Conservation (phyloP, 2,113 vertebrate species). For the Microtus pennsylvanicus region DNA sequence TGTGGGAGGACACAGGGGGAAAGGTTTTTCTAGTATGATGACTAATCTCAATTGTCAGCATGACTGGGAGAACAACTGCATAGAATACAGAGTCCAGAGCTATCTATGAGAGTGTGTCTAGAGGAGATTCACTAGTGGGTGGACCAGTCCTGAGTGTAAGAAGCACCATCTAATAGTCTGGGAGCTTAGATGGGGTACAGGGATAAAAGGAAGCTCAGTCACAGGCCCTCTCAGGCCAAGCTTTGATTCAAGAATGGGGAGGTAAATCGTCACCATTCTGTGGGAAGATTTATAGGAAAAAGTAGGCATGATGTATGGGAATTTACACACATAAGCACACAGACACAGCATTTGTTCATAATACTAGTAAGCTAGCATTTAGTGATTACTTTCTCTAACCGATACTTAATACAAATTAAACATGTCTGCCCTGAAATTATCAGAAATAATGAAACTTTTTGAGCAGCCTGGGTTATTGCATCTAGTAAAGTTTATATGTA, state of each 20-base stretch:
- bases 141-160: not conserved
- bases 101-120: not conserved
- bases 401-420: not conserved
- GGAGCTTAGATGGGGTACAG: not conserved
- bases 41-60: not conserved
- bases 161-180: not conserved
- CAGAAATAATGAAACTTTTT: not conserved
- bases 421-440: not conserved
- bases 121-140: not conserved
- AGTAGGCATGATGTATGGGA: not conserved
- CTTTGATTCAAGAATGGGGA: constrained; percentile 9
- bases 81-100: not conserved
- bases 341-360: not conserved
- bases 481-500: not conserved
- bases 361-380: constrained; percentile 35
- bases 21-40: constrained; percentile 5
- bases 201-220: not conserved
- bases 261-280: not conserved
- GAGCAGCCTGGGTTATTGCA: not conserved
- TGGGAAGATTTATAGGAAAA: constrained; percentile 25
- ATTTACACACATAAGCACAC: not conserved
- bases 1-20: not conserved
- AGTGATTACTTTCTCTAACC: constrained; percentile 35
- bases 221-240: not conserved
- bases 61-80: not conserved